phyloP scores from a whole-genome alignment of 2,797 vertebrate genomes.

The Amniataba percoides region DNA sequence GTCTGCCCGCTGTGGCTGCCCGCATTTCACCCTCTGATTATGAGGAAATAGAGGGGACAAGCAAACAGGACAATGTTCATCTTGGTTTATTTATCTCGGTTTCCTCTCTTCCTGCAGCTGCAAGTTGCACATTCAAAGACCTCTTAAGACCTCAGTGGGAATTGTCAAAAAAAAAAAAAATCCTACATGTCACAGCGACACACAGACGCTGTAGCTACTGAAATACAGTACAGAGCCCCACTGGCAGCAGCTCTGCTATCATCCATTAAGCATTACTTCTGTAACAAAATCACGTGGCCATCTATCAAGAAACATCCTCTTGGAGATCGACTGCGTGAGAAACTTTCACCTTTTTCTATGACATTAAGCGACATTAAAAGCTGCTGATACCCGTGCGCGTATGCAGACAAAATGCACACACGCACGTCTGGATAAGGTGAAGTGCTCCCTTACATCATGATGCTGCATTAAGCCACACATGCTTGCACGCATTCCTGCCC shows the following conservation, averaged over 20 bases:
- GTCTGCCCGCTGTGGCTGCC: not conserved
- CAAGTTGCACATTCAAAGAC: constrained; percentile 24
- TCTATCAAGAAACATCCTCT: constrained; percentile 14
- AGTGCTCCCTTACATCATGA: constrained; percentile 41
- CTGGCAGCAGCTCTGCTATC: constrained; percentile 33
- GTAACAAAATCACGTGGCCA: constrained; percentile 1
- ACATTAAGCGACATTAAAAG: constrained; percentile 8
- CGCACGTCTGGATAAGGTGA: constrained; percentile 11
- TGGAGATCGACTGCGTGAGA: not conserved
- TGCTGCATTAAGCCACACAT: constrained; percentile 43
- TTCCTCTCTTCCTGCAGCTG: constrained; percentile 54
- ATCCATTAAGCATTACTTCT: constrained; percentile 11
- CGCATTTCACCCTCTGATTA: constrained; percentile 43
- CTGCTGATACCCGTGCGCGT: not conserved
- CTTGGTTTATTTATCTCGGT: constrained; percentile 56
- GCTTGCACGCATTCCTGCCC: constrained; percentile 43
- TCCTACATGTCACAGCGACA: constrained; percentile 30
- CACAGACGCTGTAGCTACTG: constrained; percentile 18
- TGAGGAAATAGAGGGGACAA: constrained; percentile 19
- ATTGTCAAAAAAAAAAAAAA: constrained; percentile 17
- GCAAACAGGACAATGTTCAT: constrained; percentile 35
- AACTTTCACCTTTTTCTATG: not conserved
- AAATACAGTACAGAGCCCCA: not conserved
- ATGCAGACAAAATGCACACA: not conserved
- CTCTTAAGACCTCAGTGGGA: constrained; percentile 19